Evolutionary conservation across 2,113 vertebrate genomes (phyloP).

Genomic region (Heterocephalus glaber): DNA sequence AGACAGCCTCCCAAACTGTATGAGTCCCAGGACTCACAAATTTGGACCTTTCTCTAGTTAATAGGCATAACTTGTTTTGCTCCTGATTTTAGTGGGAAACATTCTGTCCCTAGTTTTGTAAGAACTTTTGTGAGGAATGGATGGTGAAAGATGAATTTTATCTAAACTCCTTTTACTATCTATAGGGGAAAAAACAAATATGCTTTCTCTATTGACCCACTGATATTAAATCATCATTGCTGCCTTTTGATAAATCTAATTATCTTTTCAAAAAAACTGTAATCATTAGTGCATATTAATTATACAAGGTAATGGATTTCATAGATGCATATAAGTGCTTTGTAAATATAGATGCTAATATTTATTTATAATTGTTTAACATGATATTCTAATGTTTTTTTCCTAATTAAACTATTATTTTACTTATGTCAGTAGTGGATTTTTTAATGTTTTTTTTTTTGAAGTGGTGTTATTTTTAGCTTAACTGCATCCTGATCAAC

Average conservation of each 20-base stretch:
- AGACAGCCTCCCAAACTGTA: neutral
- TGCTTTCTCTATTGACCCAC: neutral
- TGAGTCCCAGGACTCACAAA: neutral
- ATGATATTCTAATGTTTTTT: neutral
- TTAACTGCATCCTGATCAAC: neutral
- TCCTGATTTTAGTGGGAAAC: conserved; percentile 26
- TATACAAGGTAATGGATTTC: neutral
- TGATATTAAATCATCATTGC: neutral
- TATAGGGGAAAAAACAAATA: conserved; percentile 20
- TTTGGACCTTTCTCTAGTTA: neutral
- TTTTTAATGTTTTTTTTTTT: neutral
- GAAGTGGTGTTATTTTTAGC: neutral
- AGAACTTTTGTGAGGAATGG: neutral
- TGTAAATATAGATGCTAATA: conserved; percentile 1
- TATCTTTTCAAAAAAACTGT: neutral
- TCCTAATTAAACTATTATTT: neutral
- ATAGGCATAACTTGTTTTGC: conserved; percentile 37
- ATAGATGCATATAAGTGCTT: neutral
- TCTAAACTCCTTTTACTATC: neutral
- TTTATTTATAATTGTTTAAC: conserved; percentile 34
- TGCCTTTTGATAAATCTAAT: conserved; percentile 20
- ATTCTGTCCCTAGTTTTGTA: neutral
- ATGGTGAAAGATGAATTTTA: conserved; percentile 40
- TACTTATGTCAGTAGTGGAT: neutral
- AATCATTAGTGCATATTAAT: neutral